A percentile compares a stretch with the other conserved stretches of the same genome.
Conservation (phyloP, 1,140 invertebrate genomes). For the Heliothis subflexa region DNA sequence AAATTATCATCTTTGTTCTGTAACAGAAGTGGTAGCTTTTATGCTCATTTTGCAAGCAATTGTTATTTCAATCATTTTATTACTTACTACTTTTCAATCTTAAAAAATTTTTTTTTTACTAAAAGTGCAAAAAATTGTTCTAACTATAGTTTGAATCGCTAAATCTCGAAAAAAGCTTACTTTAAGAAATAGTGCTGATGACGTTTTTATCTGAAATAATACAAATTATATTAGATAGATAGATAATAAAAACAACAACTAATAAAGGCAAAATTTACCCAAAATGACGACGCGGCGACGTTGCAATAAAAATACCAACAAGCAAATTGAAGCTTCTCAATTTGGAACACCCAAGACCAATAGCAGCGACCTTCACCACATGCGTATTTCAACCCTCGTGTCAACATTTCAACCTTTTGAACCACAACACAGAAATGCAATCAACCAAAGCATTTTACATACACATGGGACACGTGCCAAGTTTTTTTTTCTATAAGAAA, state of each 20-base stretch:
- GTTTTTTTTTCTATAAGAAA: slow-evolving; percentile 12
- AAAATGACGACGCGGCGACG: background rate
- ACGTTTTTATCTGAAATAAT: too few relatives aligned
- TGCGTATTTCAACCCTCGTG: slow-evolving; percentile 16
- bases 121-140: too few relatives aligned
- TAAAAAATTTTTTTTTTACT: too few relatives aligned
- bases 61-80: slow-evolving; percentile 20
- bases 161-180: too few relatives aligned
- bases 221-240: background rate
- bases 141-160: too few relatives aligned
- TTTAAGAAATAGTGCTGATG: too few relatives aligned
- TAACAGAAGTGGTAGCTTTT: slow-evolving; percentile 18
- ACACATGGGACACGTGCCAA: slow-evolving; percentile 30
- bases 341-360: slow-evolving; percentile 19
- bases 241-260: background rate
- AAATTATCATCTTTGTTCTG: background rate
- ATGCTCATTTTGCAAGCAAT: background rate
- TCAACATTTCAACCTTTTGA: slow-evolving; percentile 21
- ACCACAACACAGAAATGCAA: slow-evolving; percentile 29
- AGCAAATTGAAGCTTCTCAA: background rate
- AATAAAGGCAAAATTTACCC: background rate
- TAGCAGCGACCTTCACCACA: slow-evolving; percentile 20
- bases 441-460: slow-evolving; percentile 24
- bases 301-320: background rate
- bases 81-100: background rate